Conservation (phyloP, 2,113 vertebrate species). For the Gallinago jamesoni region DNA sequence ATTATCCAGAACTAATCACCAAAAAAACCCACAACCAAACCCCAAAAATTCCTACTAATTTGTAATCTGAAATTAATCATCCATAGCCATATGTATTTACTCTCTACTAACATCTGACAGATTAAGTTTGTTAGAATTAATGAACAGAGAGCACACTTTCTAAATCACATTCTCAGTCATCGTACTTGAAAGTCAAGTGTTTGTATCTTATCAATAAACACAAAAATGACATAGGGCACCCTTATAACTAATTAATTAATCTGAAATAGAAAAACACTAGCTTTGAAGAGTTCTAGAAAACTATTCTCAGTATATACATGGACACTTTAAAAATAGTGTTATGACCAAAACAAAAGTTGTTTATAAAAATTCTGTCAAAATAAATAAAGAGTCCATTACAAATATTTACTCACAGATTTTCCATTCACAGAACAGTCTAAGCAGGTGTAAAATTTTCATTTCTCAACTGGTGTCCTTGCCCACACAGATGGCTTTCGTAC, state of each 20-base stretch:
- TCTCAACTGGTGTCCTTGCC: not conserved
- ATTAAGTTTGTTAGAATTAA: not conserved
- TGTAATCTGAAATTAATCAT: constrained; percentile 19
- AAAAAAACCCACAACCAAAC: not conserved
- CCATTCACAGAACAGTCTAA: not conserved
- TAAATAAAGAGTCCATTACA: not conserved
- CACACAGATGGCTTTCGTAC: not conserved
- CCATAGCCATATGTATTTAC: not conserved
- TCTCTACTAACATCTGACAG: not conserved
- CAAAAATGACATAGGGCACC: not conserved
- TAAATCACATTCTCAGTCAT: not conserved
- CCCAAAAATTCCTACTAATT: not conserved
- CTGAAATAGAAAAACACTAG: not conserved
- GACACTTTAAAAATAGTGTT: not conserved
- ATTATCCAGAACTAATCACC: not conserved
- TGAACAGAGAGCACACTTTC: not conserved
- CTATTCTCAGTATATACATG: not conserved
- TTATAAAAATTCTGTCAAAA: not conserved
- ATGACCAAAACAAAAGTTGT: not conserved
- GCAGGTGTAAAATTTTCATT: not conserved
- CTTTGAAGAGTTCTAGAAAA: not conserved
- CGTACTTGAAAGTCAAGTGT: not conserved
- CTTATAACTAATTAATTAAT: not conserved
- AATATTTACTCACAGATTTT: not conserved
- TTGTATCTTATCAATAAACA: not conserved